phyloP scores from a whole-genome alignment of 2,113 vertebrate species.

The Labeo catla region DNA sequence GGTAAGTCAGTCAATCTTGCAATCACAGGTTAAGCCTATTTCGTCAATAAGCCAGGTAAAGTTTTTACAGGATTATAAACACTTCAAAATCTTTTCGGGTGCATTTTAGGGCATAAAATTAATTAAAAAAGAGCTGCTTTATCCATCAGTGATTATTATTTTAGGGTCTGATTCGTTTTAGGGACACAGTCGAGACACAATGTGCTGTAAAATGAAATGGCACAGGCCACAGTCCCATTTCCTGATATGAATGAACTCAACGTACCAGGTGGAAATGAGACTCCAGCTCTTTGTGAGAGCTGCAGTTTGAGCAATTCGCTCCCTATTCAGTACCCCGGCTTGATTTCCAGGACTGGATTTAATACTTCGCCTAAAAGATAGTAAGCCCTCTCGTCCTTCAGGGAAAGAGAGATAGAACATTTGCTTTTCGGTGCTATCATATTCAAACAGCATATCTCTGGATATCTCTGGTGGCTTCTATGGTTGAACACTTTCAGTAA shows the following conservation, averaged over 20 bases:
- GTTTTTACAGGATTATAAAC: conserved; percentile 9
- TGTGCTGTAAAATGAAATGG: background rate
- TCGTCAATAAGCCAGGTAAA: background rate
- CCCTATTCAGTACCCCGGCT: background rate
- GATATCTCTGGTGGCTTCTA: background rate
- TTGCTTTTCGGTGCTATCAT: background rate
- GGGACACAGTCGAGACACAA: background rate
- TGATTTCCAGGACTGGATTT: conserved; percentile 24
- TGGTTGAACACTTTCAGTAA: conserved; percentile 16
- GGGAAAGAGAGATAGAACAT: background rate
- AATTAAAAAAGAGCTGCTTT: background rate
- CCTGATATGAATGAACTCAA: background rate
- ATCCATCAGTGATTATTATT: background rate
- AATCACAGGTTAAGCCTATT: background rate
- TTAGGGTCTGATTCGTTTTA: background rate
- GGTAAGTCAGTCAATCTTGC: conserved; percentile 3
- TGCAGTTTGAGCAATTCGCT: background rate
- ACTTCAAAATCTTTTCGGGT: background rate
- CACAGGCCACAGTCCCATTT: background rate
- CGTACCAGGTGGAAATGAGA: conserved; percentile 13
- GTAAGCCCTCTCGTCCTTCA: conserved; percentile 7
- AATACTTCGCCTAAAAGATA: conserved; percentile 11
- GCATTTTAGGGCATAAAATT: background rate
- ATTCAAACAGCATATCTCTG: background rate
- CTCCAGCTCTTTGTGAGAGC: conserved; percentile 17